A percentile compares a stretch with the other conserved stretches of the same genome.
Conservation (phyloP, 2,797 vertebrate species). For the Enteromius viviparus region DNA sequence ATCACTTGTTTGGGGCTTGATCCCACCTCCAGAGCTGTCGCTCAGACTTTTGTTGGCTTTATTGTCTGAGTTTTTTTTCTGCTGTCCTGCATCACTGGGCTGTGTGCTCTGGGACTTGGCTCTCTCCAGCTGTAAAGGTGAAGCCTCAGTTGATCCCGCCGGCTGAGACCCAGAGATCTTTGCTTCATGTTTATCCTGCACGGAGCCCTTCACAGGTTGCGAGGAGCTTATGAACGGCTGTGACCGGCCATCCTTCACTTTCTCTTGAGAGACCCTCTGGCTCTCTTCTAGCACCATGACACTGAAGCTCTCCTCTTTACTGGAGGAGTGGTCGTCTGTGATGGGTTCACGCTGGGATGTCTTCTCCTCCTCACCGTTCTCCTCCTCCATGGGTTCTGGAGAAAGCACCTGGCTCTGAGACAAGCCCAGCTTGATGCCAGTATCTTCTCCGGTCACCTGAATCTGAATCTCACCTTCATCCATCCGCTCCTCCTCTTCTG, state of each 20-base stretch:
- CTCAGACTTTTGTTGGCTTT: slow-evolving; percentile 78
- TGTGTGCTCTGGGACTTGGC: slow-evolving; percentile 23
- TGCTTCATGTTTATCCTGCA: slow-evolving; percentile 18
- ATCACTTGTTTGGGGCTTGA: slow-evolving; percentile 41
- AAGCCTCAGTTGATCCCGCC: slow-evolving; percentile 36
- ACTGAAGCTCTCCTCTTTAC: slow-evolving; percentile 52
- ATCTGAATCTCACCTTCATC: slow-evolving; percentile 58
- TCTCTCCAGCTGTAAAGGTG: slow-evolving; percentile 19
- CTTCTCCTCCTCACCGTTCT: slow-evolving; percentile 50
- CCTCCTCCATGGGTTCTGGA: slow-evolving; percentile 73
- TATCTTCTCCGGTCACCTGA: slow-evolving; percentile 50
- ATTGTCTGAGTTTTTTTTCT: slow-evolving; percentile 53
- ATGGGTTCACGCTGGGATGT: slow-evolving; percentile 2
- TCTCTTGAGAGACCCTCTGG: slow-evolving; percentile 66
- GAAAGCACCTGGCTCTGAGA: slow-evolving; percentile 74
- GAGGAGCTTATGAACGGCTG: slow-evolving; percentile 50
- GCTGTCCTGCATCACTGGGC: slow-evolving; percentile 30
- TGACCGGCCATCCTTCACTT: slow-evolving; percentile 16
- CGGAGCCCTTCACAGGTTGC: slow-evolving; percentile 53
- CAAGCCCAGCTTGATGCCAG: slow-evolving; percentile 72
- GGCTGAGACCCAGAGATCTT: slow-evolving; percentile 48
- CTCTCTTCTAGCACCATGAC: slow-evolving; percentile 64
- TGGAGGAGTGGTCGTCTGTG: neutral
- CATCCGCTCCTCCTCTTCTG: slow-evolving; percentile 57
- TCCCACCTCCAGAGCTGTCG: slow-evolving; percentile 87